Base-by-base conservation (phyloP, 2,888 invertebrate species). In the Pseudanteris insignis region DNA sequence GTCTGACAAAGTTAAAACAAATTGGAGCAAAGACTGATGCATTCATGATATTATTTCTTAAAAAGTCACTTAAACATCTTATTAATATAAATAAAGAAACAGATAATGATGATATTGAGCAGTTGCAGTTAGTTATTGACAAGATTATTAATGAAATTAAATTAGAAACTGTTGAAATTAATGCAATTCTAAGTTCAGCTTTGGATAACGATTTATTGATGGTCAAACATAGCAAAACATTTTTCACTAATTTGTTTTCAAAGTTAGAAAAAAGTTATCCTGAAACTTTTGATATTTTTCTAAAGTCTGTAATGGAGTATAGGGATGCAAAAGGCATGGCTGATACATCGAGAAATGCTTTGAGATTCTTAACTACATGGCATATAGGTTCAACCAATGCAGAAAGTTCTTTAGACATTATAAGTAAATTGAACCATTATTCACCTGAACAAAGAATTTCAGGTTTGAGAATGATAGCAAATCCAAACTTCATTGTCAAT, bases 191-290 rank as follows among this genome's bases (percentile, higher is more conserved):
- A 9, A 36, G 18, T 59, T 5, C 57, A 53, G 7, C 36, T 2
- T 10, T 25, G 10, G 26, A 44, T 4, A 14, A 13, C 14, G 37
- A 47, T 28, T 8, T 46, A 6, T n/a, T 33, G 8, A 44, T n/a
- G 10, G 14, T 44, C 1, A 18, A 61, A 2, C 32, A 38, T 2
- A 53, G 64, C 0, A 68, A 67, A 26, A 30, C 68, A 0, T 77
- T 75, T 24, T 51, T 79, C 1, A 62, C 64, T 0, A 51, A 63
- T 1, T 40, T 79, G 1, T 79, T 73, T 50, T 59, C 65, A 2
- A 64, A 33, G 13, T 74, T 92, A 1, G 92, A 92, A 77, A 82
- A 79, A 2, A 86, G 87, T 66, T 91, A 92, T 74, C 89, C 92
- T 0, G 81, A 82, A 0, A 84, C 84, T 7, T 92, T 91, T 73